Base-by-base conservation (phyloP, 2,888 invertebrate species). In the Eumacrocentrus americanus region DNA sequence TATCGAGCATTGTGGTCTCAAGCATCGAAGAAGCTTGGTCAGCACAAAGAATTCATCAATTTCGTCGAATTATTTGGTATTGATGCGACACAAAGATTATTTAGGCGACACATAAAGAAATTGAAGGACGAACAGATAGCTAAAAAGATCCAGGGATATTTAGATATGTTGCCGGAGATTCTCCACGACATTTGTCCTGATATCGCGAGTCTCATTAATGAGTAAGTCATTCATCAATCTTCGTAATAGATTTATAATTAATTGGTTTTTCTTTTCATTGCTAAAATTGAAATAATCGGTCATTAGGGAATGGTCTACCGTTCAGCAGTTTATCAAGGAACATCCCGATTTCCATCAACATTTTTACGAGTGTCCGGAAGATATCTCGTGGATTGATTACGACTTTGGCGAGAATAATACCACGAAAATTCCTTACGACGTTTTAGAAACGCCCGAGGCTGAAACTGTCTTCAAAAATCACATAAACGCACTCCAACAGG, bases 341-440 rank as follows among this genome's bases (percentile, higher is more conserved):
- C 97, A 98, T 82, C 91, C 94, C n/a, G 93, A 96, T 80, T 98
- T 95, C 83, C 89, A 91, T 58, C 90, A 91, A 74, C 94, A 94
- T 84, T 98, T 97, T 84, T 92, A 94, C 72, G 91, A 92, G 75
- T 89, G 90, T 72, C 89, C 89, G 9, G 90, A 90, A 71, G 88
- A 89, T 72, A 88, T 85, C 71, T 88, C 90, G 50, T 94, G 90
- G 92, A 89, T 89, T 65, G 91, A 89, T 80, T 88, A 88, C 67
- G 86, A 86, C 78, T 83, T 88, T 67, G 83, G 87, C 47, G 88
- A 89, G 66, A 86, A 81, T 79, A 88, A 84, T 80, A 91, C 91
- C 74, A 84, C 87, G 22, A 88, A 95, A 74, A 94, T 98, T 76
- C 97, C 97, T 0, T 93, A 92, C 80, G 95, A 96, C 80, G 90